These are phyloP conservation scores for Nycticryphes semicollaris DNA, from an alignment of 2,113 vertebrate genomes.

Conservation along the genomic window DNA sequence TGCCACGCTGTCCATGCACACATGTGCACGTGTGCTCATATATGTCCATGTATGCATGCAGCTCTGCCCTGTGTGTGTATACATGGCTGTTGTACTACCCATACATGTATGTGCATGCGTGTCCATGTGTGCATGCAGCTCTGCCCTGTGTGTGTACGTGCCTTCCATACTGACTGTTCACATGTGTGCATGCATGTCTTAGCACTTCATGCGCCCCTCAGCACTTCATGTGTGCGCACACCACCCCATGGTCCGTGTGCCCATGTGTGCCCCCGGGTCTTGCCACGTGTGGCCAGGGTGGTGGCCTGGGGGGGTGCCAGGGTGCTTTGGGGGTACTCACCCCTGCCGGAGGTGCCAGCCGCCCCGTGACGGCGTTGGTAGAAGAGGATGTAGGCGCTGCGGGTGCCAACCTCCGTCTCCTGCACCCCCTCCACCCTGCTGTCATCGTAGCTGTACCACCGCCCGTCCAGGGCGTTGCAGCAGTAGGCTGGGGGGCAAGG, in stretches of 20 bases:
- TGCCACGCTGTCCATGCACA: no score
- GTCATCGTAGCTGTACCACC: constrained; percentile 93
- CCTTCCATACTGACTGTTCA: no score
- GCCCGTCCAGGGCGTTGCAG: constrained; percentile 89
- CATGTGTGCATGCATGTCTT: no score
- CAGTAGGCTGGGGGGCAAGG: constrained; percentile 82
- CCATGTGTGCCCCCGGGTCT: fast-evolving
- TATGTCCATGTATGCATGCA: no score
- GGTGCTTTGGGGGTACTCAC: constrained; percentile 55
- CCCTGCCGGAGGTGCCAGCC: constrained; percentile 82
- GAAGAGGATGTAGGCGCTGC: constrained; percentile 93
- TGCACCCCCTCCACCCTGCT: constrained; percentile 84
- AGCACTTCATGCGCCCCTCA: no score
- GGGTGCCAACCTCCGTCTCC: constrained; percentile 86
- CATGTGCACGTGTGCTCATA: no score
- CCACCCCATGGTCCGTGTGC: fast-evolving
- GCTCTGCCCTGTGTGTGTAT: background rate
- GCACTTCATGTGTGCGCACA: fast-evolving
- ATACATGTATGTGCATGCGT: no score
- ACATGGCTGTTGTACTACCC: no score
- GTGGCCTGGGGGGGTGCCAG: background rate
- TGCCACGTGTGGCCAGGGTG: fast-evolving
- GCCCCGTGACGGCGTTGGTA: constrained; percentile 92
- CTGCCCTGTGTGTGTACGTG: no score
- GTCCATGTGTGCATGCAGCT: no score